Percentiles rank a stretch among this genome's conserved stretches.
These are phyloP conservation scores for Omphaloscelis lunosa DNA, from an alignment of 2,888 invertebrate species.

Conservation along the genomic window DNA sequence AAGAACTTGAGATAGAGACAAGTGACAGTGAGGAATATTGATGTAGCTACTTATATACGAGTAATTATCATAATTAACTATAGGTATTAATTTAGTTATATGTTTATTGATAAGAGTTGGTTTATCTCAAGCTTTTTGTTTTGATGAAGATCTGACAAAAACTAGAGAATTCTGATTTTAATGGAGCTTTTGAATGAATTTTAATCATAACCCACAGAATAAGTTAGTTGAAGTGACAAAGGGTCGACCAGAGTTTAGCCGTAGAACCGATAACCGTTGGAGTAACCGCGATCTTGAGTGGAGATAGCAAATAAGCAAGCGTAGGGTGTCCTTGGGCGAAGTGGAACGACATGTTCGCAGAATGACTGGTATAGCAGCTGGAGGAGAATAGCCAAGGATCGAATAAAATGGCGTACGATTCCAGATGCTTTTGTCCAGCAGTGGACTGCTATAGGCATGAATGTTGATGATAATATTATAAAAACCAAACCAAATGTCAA, in stretches of 20 bases:
- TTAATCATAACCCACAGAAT: neutral
- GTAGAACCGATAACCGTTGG: too few relatives aligned
- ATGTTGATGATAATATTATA: neutral
- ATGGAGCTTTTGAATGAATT: neutral
- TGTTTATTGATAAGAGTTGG: conserved; percentile 36
- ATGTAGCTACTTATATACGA: conserved; percentile 55
- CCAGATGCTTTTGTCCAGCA: neutral
- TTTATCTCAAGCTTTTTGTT: conserved; percentile 19
- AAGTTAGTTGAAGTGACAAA: neutral
- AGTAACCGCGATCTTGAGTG: neutral
- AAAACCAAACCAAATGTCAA: neutral
- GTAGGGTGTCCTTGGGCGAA: neutral
- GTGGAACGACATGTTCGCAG: neutral
- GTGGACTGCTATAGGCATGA: neutral
- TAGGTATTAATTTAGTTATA: conserved; percentile 29
- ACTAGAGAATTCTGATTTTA: neutral
- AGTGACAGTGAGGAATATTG: conserved; percentile 43
- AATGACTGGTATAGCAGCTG: neutral
- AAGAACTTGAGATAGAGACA: conserved; percentile 24
- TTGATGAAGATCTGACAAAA: neutral
- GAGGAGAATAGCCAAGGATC: neutral
- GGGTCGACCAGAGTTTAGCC: neutral
- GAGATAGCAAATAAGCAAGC: neutral
- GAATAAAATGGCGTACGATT: neutral
- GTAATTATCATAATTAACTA: conserved; percentile 40